Conservation (phyloP, 2,888 invertebrate species). For the Trypoxylon attenuatum region DNA sequence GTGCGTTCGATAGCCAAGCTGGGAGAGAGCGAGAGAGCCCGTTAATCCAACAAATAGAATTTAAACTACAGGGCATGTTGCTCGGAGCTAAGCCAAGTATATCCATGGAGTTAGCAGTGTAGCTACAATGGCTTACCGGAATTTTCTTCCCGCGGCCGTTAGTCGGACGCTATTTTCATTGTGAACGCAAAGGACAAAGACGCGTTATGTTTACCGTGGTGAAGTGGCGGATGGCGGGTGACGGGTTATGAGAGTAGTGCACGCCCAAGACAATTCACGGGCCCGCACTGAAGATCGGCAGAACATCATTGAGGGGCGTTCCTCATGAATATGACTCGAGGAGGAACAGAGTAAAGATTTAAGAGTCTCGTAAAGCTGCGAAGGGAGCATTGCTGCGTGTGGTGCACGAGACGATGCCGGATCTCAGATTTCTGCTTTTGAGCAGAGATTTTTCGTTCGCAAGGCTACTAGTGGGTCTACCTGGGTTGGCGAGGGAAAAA, state of each 20-base stretch:
- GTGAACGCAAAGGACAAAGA: neutral
- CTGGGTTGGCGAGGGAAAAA: slow-evolving; percentile 27
- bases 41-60: slow-evolving; percentile 50
- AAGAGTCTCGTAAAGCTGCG: slow-evolving; percentile 34
- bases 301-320: neutral
- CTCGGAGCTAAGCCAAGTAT: slow-evolving; percentile 29
- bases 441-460: slow-evolving; percentile 42
- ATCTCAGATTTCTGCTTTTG: slow-evolving; percentile 66
- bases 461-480: slow-evolving; percentile 39
- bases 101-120: slow-evolving; percentile 7
- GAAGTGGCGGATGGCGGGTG: neutral
- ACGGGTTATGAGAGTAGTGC: too few relatives aligned
- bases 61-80: slow-evolving; percentile 31
- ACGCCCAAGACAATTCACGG: slow-evolving; percentile 27
- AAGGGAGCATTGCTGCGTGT: slow-evolving; percentile 18
- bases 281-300: slow-evolving; percentile 26
- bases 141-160: slow-evolving; percentile 16
- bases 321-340: neutral
- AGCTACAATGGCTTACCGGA: slow-evolving; percentile 24
- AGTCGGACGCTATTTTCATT: slow-evolving; percentile 8
- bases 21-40: slow-evolving; percentile 25
- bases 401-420: slow-evolving; percentile 51
- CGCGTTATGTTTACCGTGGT: neutral
- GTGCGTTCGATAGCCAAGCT: slow-evolving; percentile 16
- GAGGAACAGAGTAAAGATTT: slow-evolving; percentile 36